Percentiles rank a stretch among this genome's conserved stretches.
Conservation (phyloP, 2,797 vertebrate genomes). For the Anas bahamensis region DNA sequence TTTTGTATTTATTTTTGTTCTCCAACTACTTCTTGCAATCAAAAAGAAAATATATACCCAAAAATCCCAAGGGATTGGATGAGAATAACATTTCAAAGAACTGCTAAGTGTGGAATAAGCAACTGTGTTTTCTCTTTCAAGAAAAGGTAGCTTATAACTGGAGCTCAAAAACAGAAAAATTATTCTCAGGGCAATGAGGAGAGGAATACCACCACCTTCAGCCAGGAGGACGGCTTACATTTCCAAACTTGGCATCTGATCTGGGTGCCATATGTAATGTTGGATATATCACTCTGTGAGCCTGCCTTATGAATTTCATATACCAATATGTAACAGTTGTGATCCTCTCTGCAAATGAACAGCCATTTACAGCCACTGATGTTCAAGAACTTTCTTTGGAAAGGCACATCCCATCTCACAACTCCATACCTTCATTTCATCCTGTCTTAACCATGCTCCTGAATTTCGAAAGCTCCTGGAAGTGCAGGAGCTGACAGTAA, state of each 20-base stretch:
- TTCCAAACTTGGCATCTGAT: not conserved
- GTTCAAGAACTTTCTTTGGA: not conserved
- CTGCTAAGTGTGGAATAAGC: not conserved
- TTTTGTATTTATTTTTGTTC: not conserved
- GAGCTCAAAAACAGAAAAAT: not conserved
- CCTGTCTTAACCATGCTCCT: not conserved
- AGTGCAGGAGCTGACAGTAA: not conserved
- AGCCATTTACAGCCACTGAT: not conserved
- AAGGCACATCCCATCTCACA: not conserved
- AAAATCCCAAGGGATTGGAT: not conserved
- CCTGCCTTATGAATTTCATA: rapidly evolving
- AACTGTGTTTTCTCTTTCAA: not conserved
- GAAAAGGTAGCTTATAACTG: not conserved
- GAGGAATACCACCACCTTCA: not conserved
- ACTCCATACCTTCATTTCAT: not conserved
- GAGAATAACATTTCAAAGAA: not conserved
- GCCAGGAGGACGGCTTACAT: not conserved
- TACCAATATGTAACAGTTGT: not conserved
- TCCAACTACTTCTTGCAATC: not conserved
- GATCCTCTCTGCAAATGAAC: not conserved
- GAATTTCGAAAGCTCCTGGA: not conserved
- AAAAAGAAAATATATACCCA: not conserved
- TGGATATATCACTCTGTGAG: not conserved
- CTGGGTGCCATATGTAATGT: not conserved
- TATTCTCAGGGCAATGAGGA: not conserved